Base-by-base conservation (phyloP, 2,797 vertebrate species). In the Chloroceryle amazona region DNA sequence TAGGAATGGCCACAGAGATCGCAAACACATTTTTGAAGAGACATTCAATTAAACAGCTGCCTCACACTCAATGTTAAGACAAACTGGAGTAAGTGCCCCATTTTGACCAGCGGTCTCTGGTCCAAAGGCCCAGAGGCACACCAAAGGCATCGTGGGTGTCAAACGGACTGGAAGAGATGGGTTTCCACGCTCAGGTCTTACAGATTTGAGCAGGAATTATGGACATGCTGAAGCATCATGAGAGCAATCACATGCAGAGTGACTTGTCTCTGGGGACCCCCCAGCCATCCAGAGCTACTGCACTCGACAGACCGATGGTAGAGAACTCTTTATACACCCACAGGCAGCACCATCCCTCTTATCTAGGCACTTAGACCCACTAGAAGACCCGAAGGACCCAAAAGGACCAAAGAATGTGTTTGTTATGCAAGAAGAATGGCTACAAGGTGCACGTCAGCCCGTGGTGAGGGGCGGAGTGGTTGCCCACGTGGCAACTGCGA, bases 231-330 rank as follows among this genome's bases (percentile, higher is more conserved):
- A 60, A 71, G 44, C 15, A 28, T n/a, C 46, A 21, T 21, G 46
- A 62, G 39, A 51, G n/a, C 29, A 13, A 5, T n/a, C n/a, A n/a
- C n/a, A 20, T 5, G 44, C 20, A 46, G 44, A 46, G 44, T 21
- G 44, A 21, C 44, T 46, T 21, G 63, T 23, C 31, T 73, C 13
- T 1, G 2, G 22, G 5, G 28, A 31, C 11, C 35, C 41, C 41
- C 44, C 37, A 46, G n/a, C 11, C 1, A 0, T 6, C n/a, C 22
- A 6, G 25, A 42, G 31, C 31, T 14, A 28, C 54, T 6, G 17
- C 11, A 2, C 9, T 23, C 1, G 3, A 41, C 16, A 42, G 58
- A 12, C 23, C 15, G 52, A 16, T 5, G 7, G 28, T 28, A 33
- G 14, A 31, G 31, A 54, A 47, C 22, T 25, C 4, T n/a, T 39